A percentile compares a stretch with the other conserved stretches of the same genome.
Conservation (phyloP, 1,140 invertebrate species). For the Trypoxylus dichotomus region DNA sequence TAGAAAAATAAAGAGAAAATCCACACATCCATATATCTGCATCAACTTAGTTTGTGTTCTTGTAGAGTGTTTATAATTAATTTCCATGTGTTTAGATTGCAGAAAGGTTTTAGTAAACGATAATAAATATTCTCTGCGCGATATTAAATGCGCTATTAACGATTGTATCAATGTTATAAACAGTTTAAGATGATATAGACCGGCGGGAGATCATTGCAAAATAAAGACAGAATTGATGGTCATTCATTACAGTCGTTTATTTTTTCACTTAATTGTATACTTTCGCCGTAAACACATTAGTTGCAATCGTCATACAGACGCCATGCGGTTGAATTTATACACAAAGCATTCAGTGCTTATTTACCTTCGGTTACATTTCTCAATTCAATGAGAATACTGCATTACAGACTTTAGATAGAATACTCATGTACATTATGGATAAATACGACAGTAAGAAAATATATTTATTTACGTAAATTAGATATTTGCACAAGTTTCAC, state of each 20-base stretch:
- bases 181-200: neutral
- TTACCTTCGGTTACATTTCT: neutral
- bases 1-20: neutral
- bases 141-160: neutral
- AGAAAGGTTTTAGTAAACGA: neutral
- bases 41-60: neutral
- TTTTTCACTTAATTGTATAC: neutral
- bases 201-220: neutral
- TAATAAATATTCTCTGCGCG: neutral
- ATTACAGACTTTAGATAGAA: too few relatives aligned
- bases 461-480: too few relatives aligned
- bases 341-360: neutral
- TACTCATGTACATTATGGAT: too few relatives aligned
- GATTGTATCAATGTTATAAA: neutral
- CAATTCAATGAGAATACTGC: too few relatives aligned
- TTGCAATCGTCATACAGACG: neutral
- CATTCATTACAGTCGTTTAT: neutral
- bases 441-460: too few relatives aligned
- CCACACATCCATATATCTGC: neutral
- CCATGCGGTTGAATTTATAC: neutral
- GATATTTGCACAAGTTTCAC: too few relatives aligned
- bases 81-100: neutral
- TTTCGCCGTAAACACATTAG: neutral
- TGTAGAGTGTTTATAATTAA: neutral
- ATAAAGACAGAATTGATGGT: neutral